Base-by-base conservation (phyloP, 92 coral and sea anemone genomes). In the Actinernus sp. region DNA sequence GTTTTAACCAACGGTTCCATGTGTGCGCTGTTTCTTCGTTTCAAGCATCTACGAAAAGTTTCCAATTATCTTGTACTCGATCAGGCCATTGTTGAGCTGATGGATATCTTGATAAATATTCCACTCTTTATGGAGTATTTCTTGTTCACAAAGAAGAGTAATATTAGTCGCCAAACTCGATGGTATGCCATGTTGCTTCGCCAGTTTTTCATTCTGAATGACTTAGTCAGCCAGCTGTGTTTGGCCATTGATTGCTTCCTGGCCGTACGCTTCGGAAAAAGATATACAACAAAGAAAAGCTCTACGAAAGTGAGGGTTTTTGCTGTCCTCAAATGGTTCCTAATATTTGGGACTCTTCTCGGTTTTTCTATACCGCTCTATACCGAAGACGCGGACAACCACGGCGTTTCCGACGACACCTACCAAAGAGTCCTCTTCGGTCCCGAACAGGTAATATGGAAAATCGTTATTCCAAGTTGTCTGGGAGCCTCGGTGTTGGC, bases 121-220 rank as follows among this genome's bases (percentile, higher is more conserved):
- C 75, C 75, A 11, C 5, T 68, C 6, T 68, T 68, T n/a, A 68
- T 68, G 75, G 63, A 68, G 17, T 68, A 48, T 25, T 68, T 51
- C 36, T 19, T 68, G 34, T 17, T 53, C 18, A 68, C 75, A 0
- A 68, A 68, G 31, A 68, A 68, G 43, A 52, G 10, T 12, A 68
- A 68, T 20, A 24, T 68, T 7, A 59, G 41, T 34, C 60, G 75
- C 24, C 52, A 68, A 21, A 53, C 63, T 21, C 36, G 75, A 37
- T 68, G 75, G 75, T 68, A 34, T 17, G 63, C 75, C 27, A 68
- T 68, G 75, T 19, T 68, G 38, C 53, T 53, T 39, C 75, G 53
- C 39, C 75, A 63, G 2, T 68, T 51, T 32, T 68, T 68, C 36
- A 50, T 68, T 4, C 59, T 68, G 1, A 68, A 68, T 26, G 75